Base-by-base conservation (phyloP, 2,797 vertebrate genomes). In the Typhlichthys subterraneus region DNA sequence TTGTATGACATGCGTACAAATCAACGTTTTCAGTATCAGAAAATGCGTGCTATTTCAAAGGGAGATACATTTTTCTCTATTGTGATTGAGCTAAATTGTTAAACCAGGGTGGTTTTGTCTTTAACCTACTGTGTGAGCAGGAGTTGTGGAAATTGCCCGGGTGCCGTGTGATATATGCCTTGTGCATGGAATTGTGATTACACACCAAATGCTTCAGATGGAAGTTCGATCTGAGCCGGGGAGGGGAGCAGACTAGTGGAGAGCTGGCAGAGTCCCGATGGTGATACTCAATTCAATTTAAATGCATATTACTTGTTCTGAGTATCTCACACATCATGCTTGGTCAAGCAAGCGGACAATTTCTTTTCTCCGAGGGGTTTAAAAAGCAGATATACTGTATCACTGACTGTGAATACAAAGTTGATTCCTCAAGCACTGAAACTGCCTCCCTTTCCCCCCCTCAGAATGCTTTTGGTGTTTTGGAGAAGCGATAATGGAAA, bases 241-340 rank as follows among this genome's bases (percentile, higher is more conserved):
- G 82, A 77, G 70, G 56, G 72, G 67, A 81, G 57, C 67, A 69
- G 84, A 79, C 76, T 17, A 57, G 71, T 58, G 74, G 80, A 81
- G 81, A 84, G 79, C 76, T 76, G 80, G 57, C 70, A 55, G 56
- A 76, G 85, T 83, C 85, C 77, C 72, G 64, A 65, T 70, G 77
- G 84, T 85, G 84, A 84, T 75, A 83, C 86, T 84, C 84, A 84
- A 87, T 89, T 89, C 83, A 87, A 90, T 89, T 90, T 87, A 91
- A 90, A 89, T 89, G 85, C 87, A 89, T 90, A 90, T 88, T 85
- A 90, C 87, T 90, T 87, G 83, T 88, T 87, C 81, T 61, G 81
- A 85, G 81, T 88, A 89, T 88, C 86, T 84, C 81, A 71, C 84
- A 77, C 86, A 89, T 87, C 89, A 87, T 81, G 85, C 89, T 89